phyloP scores from a whole-genome alignment of 2,113 vertebrate genomes.

The Cygnus atratus region DNA sequence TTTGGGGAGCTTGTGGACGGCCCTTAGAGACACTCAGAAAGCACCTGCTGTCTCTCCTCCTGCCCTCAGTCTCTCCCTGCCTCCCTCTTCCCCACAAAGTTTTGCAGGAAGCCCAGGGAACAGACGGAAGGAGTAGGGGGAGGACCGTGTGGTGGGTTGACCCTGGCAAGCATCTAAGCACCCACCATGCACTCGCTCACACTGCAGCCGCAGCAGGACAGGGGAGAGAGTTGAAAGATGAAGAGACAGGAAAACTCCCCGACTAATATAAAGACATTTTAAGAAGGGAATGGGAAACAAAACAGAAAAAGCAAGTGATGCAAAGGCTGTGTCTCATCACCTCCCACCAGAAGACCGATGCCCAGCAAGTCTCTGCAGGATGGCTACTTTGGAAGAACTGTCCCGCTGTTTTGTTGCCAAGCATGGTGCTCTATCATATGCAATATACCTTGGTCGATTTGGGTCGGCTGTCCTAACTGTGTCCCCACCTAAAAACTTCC shows the following conservation, averaged over 20 bases:
- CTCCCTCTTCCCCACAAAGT: background rate
- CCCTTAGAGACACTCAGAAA: too few species aligned
- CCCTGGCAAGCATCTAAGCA: background rate
- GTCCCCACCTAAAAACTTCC: too few species aligned
- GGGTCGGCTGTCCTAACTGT: too few species aligned
- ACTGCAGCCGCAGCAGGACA: too few species aligned
- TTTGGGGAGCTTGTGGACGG: background rate
- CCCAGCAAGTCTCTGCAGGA: background rate
- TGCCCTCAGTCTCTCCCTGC: background rate
- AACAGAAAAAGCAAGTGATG: background rate
- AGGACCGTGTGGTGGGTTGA: background rate
- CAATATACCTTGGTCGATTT: too few species aligned
- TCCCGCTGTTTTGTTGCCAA: too few species aligned
- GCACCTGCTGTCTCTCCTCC: background rate
- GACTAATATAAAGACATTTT: background rate
- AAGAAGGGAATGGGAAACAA: background rate
- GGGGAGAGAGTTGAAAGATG: background rate
- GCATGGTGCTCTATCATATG: too few species aligned
- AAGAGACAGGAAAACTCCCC: background rate
- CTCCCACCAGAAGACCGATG: background rate
- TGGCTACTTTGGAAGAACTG: background rate
- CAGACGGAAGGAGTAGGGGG: background rate
- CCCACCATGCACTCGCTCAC: background rate
- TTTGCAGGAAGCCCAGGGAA: background rate
- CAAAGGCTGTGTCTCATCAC: background rate